These are phyloP conservation scores for Caiman crocodilus DNA, from an alignment of 2,797 vertebrate genomes.

Conservation along the genomic window DNA sequence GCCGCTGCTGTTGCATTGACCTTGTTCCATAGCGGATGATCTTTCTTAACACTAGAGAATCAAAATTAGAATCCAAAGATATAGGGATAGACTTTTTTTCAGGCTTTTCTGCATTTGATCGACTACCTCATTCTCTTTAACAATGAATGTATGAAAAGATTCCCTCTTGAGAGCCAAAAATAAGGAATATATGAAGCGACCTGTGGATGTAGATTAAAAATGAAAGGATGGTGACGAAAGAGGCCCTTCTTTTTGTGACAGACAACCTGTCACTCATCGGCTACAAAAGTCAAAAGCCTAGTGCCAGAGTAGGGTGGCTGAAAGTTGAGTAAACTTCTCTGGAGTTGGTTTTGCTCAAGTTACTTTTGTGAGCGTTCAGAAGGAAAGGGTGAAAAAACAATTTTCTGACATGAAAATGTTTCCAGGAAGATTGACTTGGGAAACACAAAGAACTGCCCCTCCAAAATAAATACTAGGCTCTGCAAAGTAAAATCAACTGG, in stretches of 20 bases:
- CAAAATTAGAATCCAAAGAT: slow-evolving; percentile 77
- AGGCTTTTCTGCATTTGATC: neutral
- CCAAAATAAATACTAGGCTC: neutral
- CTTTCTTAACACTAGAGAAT: slow-evolving; percentile 72
- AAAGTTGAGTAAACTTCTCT: slow-evolving; percentile 9
- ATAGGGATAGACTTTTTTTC: slow-evolving; percentile 66
- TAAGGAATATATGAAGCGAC: slow-evolving; percentile 4
- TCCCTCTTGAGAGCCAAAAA: slow-evolving; percentile 29
- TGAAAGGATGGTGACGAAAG: slow-evolving; percentile 16
- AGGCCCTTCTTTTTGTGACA: neutral
- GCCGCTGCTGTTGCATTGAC: slow-evolving; percentile 62
- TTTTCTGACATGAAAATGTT: neutral
- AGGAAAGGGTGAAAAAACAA: neutral
- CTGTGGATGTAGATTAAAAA: slow-evolving; percentile 47
- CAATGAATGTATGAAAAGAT: neutral
- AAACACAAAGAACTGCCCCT: neutral
- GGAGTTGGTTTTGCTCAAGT: neutral
- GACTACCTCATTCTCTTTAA: slow-evolving; percentile 37
- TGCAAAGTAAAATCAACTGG: neutral
- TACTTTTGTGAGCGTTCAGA: neutral
- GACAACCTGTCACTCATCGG: slow-evolving; percentile 25
- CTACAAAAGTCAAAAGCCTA: neutral
- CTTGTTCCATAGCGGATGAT: slow-evolving; percentile 73
- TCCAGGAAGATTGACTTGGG: neutral
- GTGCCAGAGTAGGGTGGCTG: neutral